These are phyloP conservation scores for Emydura subglobosa DNA, from an alignment of 2,113 vertebrate species.

Conservation along the genomic window DNA sequence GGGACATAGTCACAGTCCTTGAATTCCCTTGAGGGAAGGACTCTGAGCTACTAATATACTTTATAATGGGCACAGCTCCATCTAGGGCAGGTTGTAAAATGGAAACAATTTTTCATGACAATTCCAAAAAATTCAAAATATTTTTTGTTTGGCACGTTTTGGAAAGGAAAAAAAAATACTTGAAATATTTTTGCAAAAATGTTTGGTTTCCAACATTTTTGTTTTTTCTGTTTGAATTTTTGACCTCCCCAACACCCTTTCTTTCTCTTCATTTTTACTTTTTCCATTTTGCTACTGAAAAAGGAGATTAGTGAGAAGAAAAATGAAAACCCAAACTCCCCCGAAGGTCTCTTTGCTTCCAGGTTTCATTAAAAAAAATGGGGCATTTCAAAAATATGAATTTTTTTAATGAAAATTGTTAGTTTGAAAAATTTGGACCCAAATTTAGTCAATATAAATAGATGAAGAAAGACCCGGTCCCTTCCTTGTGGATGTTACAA, in stretches of 20 bases:
- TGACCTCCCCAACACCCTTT: not conserved
- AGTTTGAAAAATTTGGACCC: not conserved
- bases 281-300: fast-evolving
- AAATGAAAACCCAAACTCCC: not conserved
- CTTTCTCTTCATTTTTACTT: not conserved
- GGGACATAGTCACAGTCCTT: not conserved
- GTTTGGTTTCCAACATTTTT: not conserved
- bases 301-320: not conserved
- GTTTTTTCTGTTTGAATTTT: not conserved
- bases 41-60: not conserved
- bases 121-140: not conserved
- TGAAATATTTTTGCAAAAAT: not conserved
- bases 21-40: not conserved
- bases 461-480: not conserved
- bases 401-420: fast-evolving
- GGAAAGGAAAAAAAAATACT: not conserved
- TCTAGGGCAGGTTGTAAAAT: not conserved
- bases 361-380: not conserved
- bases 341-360: fast-evolving
- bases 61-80: not conserved
- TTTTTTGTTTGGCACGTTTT: not conserved
- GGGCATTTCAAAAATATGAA: fast-evolving
- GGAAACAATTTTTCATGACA: not conserved
- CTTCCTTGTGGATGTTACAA: not conserved
- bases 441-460: not conserved